Evolutionary conservation across 2,113 vertebrate species (phyloP).

Genomic region (Baryphthengus martii): DNA sequence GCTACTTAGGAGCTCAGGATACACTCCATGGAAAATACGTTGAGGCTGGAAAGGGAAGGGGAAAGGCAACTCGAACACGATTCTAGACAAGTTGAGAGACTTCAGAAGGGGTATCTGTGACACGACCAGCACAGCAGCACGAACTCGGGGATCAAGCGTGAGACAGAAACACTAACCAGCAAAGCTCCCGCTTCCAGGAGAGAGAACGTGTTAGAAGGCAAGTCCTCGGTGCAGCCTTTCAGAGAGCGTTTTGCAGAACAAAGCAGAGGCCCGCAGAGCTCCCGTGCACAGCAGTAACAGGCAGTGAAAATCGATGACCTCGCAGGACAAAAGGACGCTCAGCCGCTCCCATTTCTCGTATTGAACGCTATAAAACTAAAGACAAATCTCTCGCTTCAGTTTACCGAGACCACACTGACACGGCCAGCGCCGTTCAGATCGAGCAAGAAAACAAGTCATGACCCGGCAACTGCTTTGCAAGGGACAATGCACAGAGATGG

Average conservation of each 20-base stretch:
- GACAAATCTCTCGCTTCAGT: not conserved
- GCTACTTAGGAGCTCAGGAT: not conserved
- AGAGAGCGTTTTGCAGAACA: not conserved
- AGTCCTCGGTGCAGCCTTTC: not conserved
- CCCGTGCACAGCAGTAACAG: accelerated
- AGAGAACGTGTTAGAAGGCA: not conserved
- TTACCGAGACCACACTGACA: not conserved
- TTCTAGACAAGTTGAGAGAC: not conserved
- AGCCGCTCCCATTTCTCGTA: not conserved
- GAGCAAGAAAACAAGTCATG: not conserved
- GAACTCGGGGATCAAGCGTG: not conserved
- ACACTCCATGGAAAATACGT: not conserved
- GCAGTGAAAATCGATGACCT: not conserved
- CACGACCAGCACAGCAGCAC: not conserved
- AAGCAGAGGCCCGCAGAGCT: not conserved
- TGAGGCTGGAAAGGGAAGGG: not conserved
- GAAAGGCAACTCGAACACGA: not conserved
- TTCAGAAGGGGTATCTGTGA: not conserved
- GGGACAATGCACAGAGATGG: not conserved
- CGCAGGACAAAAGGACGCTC: not conserved
- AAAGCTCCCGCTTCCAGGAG: not conserved
- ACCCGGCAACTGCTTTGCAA: not conserved
- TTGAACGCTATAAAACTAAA: not conserved
- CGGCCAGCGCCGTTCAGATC: not conserved
- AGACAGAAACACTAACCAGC: not conserved